Evolutionary conservation across 2,113 vertebrate genomes (phyloP).

Genomic region (Dissostichus mawsoni): DNA sequence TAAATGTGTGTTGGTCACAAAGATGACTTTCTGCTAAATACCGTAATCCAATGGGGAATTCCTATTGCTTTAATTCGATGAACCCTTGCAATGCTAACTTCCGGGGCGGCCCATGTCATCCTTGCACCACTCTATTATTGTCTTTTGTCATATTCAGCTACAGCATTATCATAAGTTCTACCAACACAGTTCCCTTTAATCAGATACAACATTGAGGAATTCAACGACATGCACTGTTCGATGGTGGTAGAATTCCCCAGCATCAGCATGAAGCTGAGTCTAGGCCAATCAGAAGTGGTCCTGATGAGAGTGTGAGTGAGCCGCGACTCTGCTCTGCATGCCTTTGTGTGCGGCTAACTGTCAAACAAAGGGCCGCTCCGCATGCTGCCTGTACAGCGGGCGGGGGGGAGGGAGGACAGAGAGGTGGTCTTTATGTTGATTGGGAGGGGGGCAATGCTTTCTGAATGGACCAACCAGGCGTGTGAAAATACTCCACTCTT

Average conservation of each 20-base stretch:
- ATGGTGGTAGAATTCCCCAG: not conserved
- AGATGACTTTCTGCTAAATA: no score
- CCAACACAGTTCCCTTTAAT: not conserved
- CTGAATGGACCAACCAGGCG: slow-evolving; percentile 57
- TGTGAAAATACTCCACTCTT: slow-evolving; percentile 66
- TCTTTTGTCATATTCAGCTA: not conserved
- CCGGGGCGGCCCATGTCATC: no score
- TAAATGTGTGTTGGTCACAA: no score
- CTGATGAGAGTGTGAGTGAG: slow-evolving; percentile 64
- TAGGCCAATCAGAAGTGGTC: slow-evolving; percentile 76
- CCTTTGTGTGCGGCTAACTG: slow-evolving; percentile 75
- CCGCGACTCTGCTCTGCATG: slow-evolving; percentile 48
- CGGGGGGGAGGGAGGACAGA: slow-evolving; percentile 36
- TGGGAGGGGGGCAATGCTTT: slow-evolving; percentile 17
- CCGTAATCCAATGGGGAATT: no score
- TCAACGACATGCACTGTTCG: slow-evolving; percentile 11
- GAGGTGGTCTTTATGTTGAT: slow-evolving; percentile 9
- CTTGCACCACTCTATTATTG: no score
- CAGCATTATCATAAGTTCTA: not conserved
- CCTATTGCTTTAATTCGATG: no score
- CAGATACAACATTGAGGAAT: not conserved
- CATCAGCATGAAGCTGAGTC: slow-evolving; percentile 7
- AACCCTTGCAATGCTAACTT: no score
- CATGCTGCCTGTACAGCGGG: slow-evolving; percentile 39
- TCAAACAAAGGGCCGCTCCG: slow-evolving; percentile 75